These are phyloP conservation scores for Leptopilina boulardi DNA, from an alignment of 1,140 invertebrate species.

Conservation along the genomic window DNA sequence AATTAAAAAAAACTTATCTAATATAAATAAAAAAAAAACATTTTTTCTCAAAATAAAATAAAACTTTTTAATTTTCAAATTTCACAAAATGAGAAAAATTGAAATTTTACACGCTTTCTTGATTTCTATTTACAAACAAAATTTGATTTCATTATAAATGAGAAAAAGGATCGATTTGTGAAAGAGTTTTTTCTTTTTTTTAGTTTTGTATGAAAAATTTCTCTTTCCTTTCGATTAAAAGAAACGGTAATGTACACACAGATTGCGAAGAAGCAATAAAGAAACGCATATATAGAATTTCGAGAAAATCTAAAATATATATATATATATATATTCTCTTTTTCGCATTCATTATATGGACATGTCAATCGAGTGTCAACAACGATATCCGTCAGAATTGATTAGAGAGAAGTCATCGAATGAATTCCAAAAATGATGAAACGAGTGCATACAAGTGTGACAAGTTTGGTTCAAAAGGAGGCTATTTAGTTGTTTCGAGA, in stretches of 20 bases:
- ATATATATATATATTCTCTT: too few relatives aligned
- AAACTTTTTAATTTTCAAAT: too few relatives aligned
- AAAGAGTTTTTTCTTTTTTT: too few relatives aligned
- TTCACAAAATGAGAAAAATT: too few relatives aligned
- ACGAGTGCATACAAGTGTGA: conserved; percentile 36
- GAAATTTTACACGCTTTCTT: too few relatives aligned
- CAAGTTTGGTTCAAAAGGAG: conserved; percentile 54
- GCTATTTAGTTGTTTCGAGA: conserved; percentile 53
- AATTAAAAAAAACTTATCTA: too few relatives aligned
- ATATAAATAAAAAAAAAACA: too few relatives aligned
- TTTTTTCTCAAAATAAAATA: too few relatives aligned
- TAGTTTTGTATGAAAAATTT: not conserved
- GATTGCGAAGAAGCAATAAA: too few relatives aligned
- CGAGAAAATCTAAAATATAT: conserved; percentile 5
- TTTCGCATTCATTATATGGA: conserved; percentile 17
- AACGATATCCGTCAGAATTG: not conserved
- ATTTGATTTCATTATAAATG: not conserved
- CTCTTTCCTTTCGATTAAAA: conserved; percentile 32
- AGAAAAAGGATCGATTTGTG: conserved; percentile 23
- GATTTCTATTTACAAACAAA: too few relatives aligned
- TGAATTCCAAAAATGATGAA: conserved; percentile 16
- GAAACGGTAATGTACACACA: conserved; percentile 16
- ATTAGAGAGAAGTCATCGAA: conserved; percentile 26
- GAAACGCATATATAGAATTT: conserved; percentile 1
- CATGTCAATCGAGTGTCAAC: conserved; percentile 12